Base-by-base conservation (phyloP, 2,797 vertebrate species). In the Agapornis canus region DNA sequence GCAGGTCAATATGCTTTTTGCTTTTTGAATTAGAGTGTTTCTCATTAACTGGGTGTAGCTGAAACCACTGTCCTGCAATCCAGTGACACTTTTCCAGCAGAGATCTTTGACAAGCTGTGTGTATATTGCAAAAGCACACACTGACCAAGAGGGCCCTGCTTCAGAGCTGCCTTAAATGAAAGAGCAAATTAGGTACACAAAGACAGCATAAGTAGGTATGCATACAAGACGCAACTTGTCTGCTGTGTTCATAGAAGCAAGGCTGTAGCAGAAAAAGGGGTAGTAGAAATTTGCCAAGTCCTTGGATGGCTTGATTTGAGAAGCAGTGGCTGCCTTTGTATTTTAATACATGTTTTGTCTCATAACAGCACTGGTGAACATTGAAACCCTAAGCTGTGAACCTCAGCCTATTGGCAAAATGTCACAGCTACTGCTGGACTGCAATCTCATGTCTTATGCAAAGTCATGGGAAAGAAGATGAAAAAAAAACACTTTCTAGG, bases 11-110 rank as follows among this genome's bases (percentile, higher is more conserved):
- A 49, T 4, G n/a, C 45, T 77, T 73, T 82, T 57, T 52, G 16
- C 45, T 63, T 20, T 49, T 35, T 35, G 65, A 9, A 8, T n/a
- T 32, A 63, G 77, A 90, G 86, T 97, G 96, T 95, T 97, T 98
- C 83, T 94, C 86, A 78, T 96, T 88, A 81, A 48, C 49, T 91
- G 89, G 27, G 71, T 82, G 78, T 90, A 91, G 88, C 17, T 79
- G 85, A 86, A 94, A 94, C 89, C 63, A 4, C 20, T 15, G 40
- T 89, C 76, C 91, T 85, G 76, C 31, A 71, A 92, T 82, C 63
- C 84, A 21, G 49, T 40, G 59, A 60, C 70, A 52, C 64, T 80
- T 95, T 94, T 82, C 64, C 87, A 92, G 64, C 42, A 57, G 76
- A 77, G 76, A 82, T 73, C 25, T 51, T 70, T 85, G 71, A 84